Evolutionary conservation across 2,797 vertebrate species (phyloP), one percentile per base, ranked within the genome.

Genomic region (Anolis apletophallus): DNA sequence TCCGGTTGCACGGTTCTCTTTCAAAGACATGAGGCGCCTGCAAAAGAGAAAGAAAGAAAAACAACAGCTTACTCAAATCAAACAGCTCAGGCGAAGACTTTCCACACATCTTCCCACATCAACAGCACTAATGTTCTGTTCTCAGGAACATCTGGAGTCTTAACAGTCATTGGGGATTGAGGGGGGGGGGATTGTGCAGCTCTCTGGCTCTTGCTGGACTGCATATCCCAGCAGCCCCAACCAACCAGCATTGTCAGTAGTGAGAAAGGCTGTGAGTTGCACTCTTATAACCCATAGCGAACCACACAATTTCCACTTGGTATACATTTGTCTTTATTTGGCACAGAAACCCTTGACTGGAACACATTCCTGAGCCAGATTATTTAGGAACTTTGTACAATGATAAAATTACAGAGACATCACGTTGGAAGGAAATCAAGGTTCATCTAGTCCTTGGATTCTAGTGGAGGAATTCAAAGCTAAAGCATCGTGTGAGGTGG

Each of bases 21-120:
- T 97, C 83, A 99, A 95, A 90, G 97, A 98, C 98, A 99, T 99
- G 91, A 99, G 92, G 81, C 98, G 98, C 34, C 98, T 99, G 92
- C 23, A 85, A 90, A 81, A 75, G n/a, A 91, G 92, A 88, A 91
- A 29, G 74, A 1, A 26, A 71, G 36, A 50, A 23, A n/a, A 59
- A n/a, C 2, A 80, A 1, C 16, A 46, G 46, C 3, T 55, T 55
- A 75, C 3, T 84, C 64, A n/a, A 4, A 52, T 50, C 7, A 86
- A 72, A 23, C 1, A 54, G 75, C 21, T 3, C 26, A 34, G 1
- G 5, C 80, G 0, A 0, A 52, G 75, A 79, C 3, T 75, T 50
- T 75, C 16, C 50, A 29, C 26, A 34, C 34, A 6, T 36, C 69
- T 21, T 19, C 8, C 46, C 11, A 21, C 9, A 13, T 73, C 36